These are phyloP conservation scores for Tringa solitaria DNA, from an alignment of 2,113 vertebrate genomes.

Conservation along the genomic window DNA sequence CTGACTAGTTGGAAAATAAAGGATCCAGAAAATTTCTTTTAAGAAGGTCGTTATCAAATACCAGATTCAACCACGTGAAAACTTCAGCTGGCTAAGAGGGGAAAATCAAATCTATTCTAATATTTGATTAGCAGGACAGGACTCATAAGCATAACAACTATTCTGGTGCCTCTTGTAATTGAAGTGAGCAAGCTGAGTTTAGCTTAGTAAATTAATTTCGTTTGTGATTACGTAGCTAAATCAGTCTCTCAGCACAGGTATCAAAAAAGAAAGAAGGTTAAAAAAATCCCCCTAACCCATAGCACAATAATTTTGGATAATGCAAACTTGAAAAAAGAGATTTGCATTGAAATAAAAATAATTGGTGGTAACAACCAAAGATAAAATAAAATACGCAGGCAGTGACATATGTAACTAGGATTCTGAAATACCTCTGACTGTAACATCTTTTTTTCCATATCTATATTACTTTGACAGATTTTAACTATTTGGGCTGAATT, in stretches of 20 bases:
- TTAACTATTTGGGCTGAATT: not conserved
- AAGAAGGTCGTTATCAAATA: not conserved
- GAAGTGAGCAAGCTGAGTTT: conserved; percentile 31
- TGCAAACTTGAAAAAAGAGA: not conserved
- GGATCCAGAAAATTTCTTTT: not conserved
- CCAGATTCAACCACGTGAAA: not conserved
- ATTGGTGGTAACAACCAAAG: not conserved
- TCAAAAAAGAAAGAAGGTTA: not conserved
- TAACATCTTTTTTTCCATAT: not conserved
- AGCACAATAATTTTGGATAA: not conserved
- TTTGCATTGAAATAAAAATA: not conserved
- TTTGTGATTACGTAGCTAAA: conserved; percentile 26
- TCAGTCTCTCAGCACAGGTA: not conserved
- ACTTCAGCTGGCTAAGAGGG: not conserved
- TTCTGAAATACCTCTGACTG: not conserved
- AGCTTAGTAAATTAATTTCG: conserved; percentile 26
- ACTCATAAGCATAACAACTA: not conserved
- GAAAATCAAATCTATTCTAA: conserved; percentile 22
- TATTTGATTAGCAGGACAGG: not conserved
- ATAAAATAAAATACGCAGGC: not conserved
- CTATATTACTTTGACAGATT: not conserved
- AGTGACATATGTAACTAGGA: not conserved
- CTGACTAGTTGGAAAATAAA: not conserved
- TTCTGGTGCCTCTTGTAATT: conserved; percentile 8
- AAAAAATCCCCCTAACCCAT: not conserved